phyloP scores from a whole-genome alignment of 2,113 vertebrate species.

The Sylvietta virens region DNA sequence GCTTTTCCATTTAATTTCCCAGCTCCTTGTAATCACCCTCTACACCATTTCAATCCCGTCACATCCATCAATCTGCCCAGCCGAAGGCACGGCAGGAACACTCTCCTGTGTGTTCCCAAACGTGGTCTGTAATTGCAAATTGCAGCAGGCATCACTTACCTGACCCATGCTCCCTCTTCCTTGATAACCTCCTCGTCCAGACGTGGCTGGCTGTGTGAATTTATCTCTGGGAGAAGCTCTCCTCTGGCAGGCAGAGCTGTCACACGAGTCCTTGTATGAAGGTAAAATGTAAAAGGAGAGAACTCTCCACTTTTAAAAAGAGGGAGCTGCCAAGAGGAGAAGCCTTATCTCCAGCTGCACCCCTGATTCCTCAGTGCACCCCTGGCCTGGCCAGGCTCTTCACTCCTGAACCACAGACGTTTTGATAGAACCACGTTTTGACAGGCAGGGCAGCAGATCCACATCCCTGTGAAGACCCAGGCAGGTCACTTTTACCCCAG shows the following conservation, averaged over 20 bases:
- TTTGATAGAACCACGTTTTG: not conserved
- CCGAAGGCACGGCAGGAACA: not conserved
- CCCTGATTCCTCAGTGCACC: not conserved
- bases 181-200: constrained; percentile 15
- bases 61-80: constrained; percentile 38
- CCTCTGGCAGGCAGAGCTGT: not conserved
- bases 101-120: constrained; percentile 12
- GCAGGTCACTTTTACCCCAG: not conserved
- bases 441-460: not conserved
- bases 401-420: not conserved
- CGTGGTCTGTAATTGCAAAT: constrained; percentile 44
- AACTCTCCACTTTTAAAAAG: not conserved
- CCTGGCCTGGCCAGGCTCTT: not conserved
- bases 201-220: not conserved
- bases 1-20: constrained; percentile 54
- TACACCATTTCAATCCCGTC: constrained; percentile 36
- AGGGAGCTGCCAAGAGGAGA: not conserved
- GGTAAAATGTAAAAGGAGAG: not conserved
- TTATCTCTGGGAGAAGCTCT: not conserved
- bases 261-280: not conserved
- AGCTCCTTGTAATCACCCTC: constrained; percentile 51
- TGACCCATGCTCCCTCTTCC: constrained; percentile 36
- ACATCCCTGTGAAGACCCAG: not conserved
- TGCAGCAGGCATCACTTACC: constrained; percentile 46
- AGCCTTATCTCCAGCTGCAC: accelerated